Evolutionary conservation across 2,888 invertebrate genomes (phyloP).

Genomic region (Gastracanthus pulcherrimus): DNA sequence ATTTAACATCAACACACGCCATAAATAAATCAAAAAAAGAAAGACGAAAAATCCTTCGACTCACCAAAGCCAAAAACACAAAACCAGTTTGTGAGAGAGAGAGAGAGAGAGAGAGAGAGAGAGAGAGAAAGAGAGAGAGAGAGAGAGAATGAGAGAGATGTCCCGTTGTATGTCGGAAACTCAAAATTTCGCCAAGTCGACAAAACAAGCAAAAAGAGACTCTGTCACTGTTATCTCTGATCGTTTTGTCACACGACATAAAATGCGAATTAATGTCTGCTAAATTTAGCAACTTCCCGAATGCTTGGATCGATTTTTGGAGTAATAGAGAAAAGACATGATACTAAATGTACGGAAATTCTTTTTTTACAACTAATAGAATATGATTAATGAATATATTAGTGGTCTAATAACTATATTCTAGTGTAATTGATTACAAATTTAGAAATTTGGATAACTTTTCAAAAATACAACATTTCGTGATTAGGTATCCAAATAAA

Average conservation of each 20-base stretch:
- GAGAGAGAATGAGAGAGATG: neutral
- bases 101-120: no score
- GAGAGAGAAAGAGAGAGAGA: no score
- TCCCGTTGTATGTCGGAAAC: neutral
- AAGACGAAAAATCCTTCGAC: neutral
- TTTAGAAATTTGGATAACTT: no score
- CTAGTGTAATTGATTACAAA: no score
- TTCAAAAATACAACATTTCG: no score
- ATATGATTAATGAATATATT: no score
- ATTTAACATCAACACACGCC: conserved; percentile 2
- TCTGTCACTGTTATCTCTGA: neutral
- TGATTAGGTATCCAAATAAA: no score
- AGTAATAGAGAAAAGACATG: no score
- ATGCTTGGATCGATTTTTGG: neutral
- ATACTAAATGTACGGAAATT: no score
- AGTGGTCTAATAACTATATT: no score
- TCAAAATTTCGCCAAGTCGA: neutral
- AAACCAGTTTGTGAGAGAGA: neutral
- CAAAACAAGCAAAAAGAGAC: neutral
- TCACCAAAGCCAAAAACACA: conserved; percentile 1
- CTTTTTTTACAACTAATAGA: no score
- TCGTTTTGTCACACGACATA: no score
- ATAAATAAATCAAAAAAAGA: neutral
- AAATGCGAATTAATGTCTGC: neutral
- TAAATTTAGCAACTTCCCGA: neutral